Conservation (phyloP, 1,140 invertebrate species). For the Zaprionus kolodkinae region DNA sequence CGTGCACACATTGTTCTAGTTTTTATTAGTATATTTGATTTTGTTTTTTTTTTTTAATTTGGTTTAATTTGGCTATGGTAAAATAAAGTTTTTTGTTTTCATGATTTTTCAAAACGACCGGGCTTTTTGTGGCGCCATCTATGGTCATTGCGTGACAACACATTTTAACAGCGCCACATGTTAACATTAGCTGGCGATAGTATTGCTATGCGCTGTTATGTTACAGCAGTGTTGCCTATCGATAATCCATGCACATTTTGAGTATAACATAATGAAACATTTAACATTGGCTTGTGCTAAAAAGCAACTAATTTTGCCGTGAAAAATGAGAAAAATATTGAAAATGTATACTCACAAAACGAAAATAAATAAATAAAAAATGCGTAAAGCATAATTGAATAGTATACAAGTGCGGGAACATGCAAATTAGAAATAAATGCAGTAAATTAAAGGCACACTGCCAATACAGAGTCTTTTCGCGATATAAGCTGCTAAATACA, state of each 20-base stretch:
- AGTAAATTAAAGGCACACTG: neutral
- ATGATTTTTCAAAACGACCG: neutral
- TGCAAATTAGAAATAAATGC: neutral
- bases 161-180: neutral
- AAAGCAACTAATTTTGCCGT: constrained; percentile 47
- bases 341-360: constrained; percentile 51
- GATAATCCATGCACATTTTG: constrained; percentile 33
- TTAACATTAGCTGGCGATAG: neutral
- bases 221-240: constrained; percentile 6
- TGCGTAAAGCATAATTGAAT: constrained; percentile 12
- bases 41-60: constrained; percentile 22
- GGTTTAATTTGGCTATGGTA: constrained; percentile 20
- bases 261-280: constrained; percentile 32
- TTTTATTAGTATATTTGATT: constrained; percentile 5
- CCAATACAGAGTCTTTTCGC: constrained; percentile 18
- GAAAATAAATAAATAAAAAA: constrained; percentile 40
- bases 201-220: constrained; percentile 5
- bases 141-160: neutral
- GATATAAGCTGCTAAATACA: constrained; percentile 34
- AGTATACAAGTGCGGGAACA: constrained; percentile 3
- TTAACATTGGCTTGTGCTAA: constrained; percentile 33
- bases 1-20: constrained; percentile 26
- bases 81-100: constrained; percentile 6
- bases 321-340: constrained; percentile 44
- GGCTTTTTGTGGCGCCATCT: constrained; percentile 15